A percentile compares a stretch with the other conserved stretches of the same genome.
Evolutionary conservation across 2,113 vertebrate genomes (phyloP).

Genomic region (Salminus brasiliensis): DNA sequence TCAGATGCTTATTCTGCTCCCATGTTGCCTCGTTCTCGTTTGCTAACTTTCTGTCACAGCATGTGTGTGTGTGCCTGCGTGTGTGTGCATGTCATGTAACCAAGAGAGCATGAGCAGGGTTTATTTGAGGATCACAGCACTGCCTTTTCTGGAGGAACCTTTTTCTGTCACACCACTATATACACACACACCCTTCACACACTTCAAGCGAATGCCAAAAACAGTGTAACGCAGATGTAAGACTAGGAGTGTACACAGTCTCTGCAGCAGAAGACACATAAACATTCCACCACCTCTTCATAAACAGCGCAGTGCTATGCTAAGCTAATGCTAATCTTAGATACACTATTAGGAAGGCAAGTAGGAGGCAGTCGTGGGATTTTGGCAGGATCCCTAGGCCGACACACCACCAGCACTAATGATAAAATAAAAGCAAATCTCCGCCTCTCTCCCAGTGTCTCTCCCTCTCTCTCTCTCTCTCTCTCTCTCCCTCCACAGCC

Average conservation of each 20-base stretch:
- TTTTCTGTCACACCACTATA: not conserved
- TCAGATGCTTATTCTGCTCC: not conserved
- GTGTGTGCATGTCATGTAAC: not conserved
- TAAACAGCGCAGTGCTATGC: not conserved
- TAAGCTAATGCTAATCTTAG: not conserved
- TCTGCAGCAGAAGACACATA: not conserved
- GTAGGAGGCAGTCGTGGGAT: not conserved
- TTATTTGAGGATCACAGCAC: constrained; percentile 5
- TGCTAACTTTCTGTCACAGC: not conserved
- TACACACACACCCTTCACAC: constrained; percentile 14
- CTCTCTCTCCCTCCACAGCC: not conserved
- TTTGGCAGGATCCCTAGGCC: not conserved
- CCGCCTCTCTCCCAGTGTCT: not conserved
- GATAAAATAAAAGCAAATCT: constrained; percentile 8
- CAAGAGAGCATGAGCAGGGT: not conserved
- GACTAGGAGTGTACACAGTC: not conserved
- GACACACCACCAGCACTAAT: not conserved
- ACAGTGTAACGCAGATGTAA: not conserved
- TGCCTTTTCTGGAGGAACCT: not conserved
- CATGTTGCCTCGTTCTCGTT: not conserved
- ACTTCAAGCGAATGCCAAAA: not conserved
- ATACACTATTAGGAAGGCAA: not conserved
- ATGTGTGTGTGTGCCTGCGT: constrained; percentile 24
- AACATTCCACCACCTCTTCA: not conserved
- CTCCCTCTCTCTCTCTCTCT: not conserved